Base-by-base conservation (phyloP, 2,797 vertebrate species). In the Acipenser transmontanus region DNA sequence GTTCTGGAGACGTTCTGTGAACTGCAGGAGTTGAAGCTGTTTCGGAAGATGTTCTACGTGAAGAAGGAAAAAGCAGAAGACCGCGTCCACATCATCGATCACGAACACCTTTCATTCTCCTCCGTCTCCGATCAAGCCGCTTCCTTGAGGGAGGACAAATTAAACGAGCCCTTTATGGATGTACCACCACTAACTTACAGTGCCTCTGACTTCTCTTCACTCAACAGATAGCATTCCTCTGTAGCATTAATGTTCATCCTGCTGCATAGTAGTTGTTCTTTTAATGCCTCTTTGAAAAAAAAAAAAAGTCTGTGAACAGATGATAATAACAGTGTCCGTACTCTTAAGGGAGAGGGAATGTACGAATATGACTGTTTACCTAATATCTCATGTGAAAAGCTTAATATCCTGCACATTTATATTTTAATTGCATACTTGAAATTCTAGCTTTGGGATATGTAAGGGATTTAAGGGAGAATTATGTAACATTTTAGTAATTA, bases 1-100 rank as follows among this genome's bases (percentile, higher is more conserved):
- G 94, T 97, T 64, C 87, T 99, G 65, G 97, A 99, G 80, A 98
- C 96, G 64, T 97, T 98, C 89, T 98, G 96, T 57, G 96, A 99
- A 82, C 93, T 99, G 69, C 94, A 94, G 64, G 94, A 98, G 71
- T 88, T 99, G 75, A 98, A 97, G 79, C 93, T 94, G 66, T 93
- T 99, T 75, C 88, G 94, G 66, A 97, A 95, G 80, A 91, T 98
- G 82, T 99, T 99, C 84, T 97, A 98, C 49, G 84, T 97, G 85
- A 97, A 96, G 89, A 98, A 94, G 79, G 92, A 95, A 74, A 96
- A 93, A 79, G 88, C 90, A 1, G 93, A 93, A 56, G 97, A 98
- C 77, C 91, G 88, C 66, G 76, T 94, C 12, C 82, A 88, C 78
- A 97, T 98, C 74, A 71, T 96, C 76, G 95, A 98, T 69, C 94